Evolutionary conservation across 2,797 vertebrate genomes (phyloP).

Genomic region (Xiphorhynchus erythropygius): DNA sequence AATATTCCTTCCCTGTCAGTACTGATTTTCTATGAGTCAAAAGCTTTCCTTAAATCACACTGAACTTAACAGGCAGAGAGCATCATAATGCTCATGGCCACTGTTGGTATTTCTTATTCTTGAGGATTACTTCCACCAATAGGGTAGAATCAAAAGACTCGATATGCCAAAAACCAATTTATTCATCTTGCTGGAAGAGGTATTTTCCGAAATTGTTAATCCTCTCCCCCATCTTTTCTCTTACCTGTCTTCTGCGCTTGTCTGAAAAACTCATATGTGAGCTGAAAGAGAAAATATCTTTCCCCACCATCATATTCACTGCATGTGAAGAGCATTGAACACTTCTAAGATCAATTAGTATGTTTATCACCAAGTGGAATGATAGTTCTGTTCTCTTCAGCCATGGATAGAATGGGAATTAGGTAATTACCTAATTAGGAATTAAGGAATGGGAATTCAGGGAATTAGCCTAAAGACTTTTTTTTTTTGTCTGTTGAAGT

Average conservation of each 20-base stretch:
- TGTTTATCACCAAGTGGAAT: background rate
- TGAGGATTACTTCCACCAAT: background rate
- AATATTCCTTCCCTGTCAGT: background rate
- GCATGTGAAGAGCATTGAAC: background rate
- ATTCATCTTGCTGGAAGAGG: background rate
- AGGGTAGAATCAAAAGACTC: background rate
- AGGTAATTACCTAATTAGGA: constrained; percentile 24
- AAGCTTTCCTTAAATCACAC: background rate
- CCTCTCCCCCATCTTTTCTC: background rate
- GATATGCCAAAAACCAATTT: background rate
- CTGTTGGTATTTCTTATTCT: background rate
- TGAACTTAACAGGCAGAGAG: background rate
- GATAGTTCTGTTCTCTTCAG: background rate
- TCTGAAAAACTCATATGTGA: background rate
- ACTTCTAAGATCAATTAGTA: background rate
- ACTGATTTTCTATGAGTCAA: background rate
- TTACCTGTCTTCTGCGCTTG: background rate
- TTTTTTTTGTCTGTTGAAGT: background rate
- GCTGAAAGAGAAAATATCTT: background rate
- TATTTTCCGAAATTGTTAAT: background rate
- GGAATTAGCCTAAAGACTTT: background rate
- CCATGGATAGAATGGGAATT: background rate
- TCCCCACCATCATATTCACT: background rate
- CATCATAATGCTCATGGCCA: background rate
- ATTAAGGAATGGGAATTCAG: background rate